phyloP scores from a whole-genome alignment of 1,140 invertebrate genomes.

The Brachystomella parvula region DNA sequence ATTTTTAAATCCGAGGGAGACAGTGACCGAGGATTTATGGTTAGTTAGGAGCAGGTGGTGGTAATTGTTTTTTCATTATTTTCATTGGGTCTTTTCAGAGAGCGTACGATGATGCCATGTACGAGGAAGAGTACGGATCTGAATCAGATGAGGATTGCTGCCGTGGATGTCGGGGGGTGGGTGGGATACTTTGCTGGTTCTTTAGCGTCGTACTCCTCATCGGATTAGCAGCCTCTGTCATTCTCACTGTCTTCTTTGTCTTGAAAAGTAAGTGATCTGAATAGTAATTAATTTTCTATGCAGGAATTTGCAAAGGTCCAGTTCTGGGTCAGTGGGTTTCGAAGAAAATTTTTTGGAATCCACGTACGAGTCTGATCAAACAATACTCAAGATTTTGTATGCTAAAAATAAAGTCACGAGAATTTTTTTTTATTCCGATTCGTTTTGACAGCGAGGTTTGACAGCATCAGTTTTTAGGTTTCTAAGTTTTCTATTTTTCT shows the following conservation, averaged over 20 bases:
- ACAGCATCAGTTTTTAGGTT: too few species aligned
- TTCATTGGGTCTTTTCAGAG: conserved; percentile 18
- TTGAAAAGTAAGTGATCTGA: conserved; percentile 33
- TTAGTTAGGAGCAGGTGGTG: not conserved
- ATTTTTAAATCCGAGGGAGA: not conserved
- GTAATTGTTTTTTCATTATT: not conserved
- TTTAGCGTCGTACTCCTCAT: conserved; percentile 36
- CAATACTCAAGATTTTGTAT: not conserved
- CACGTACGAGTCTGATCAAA: not conserved
- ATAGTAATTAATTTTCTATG: not conserved
- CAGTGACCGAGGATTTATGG: not conserved
- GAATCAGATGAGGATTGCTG: conserved; percentile 35
- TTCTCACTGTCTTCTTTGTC: conserved; percentile 38
- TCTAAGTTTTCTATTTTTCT: conserved; percentile 8
- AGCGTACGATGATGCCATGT: conserved; percentile 37
- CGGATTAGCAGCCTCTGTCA: conserved; percentile 35
- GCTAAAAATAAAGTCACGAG: too few species aligned
- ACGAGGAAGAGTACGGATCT: conserved; percentile 36
- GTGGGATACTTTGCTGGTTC: conserved; percentile 37
- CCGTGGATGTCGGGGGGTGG: conserved; percentile 26
- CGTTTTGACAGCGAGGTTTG: too few species aligned
- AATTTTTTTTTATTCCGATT: too few species aligned
- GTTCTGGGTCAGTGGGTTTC: not conserved
- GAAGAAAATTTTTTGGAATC: too few species aligned
- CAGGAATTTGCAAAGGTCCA: not conserved